Percentiles rank a stretch among this genome's conserved stretches.
Conservation (phyloP, 2,797 vertebrate genomes). For the Trachurus trachurus region DNA sequence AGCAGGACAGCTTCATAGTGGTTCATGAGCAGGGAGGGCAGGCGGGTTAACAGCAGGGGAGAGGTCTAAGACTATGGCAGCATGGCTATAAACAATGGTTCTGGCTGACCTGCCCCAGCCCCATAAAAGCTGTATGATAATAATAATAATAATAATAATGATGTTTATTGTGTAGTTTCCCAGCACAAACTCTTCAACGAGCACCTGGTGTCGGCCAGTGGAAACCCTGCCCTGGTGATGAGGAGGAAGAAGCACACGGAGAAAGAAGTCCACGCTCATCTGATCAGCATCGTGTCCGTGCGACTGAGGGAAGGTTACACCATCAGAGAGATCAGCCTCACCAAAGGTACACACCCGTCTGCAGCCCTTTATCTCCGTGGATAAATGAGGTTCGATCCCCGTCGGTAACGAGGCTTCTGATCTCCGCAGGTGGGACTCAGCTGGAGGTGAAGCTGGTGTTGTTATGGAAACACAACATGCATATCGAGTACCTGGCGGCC, state of each 20-base stretch:
- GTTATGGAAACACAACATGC: constrained; percentile 99
- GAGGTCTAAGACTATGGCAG: too few relatives aligned
- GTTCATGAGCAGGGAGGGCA: too few relatives aligned
- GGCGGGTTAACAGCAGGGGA: too few relatives aligned
- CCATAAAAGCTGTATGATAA: too few relatives aligned
- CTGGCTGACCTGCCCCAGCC: too few relatives aligned
- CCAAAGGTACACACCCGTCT: constrained; percentile 88
- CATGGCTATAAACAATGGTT: too few relatives aligned
- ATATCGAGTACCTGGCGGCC: constrained; percentile 94
- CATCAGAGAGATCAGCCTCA: constrained; percentile 94
- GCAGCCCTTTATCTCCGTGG: too few relatives aligned
- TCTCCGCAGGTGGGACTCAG: constrained; percentile 89
- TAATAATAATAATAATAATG: too few relatives aligned
- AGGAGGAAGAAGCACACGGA: constrained; percentile 97
- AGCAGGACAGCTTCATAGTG: too few relatives aligned
- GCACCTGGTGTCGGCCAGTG: constrained; percentile 96
- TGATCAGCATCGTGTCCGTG: constrained; percentile 96
- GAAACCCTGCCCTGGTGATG: constrained; percentile 95
- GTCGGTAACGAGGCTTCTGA: neutral
- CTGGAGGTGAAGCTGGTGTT: constrained; percentile 96
- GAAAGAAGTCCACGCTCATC: constrained; percentile 95
- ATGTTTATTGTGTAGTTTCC: constrained; percentile 84
- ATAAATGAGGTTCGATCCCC: neutral
- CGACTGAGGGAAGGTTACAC: constrained; percentile 97
- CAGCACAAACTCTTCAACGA: constrained; percentile 99